A percentile compares a stretch with the other conserved stretches of the same genome.
phyloP scores from a whole-genome alignment of 2,113 vertebrate species.

The Mobula birostris region DNA sequence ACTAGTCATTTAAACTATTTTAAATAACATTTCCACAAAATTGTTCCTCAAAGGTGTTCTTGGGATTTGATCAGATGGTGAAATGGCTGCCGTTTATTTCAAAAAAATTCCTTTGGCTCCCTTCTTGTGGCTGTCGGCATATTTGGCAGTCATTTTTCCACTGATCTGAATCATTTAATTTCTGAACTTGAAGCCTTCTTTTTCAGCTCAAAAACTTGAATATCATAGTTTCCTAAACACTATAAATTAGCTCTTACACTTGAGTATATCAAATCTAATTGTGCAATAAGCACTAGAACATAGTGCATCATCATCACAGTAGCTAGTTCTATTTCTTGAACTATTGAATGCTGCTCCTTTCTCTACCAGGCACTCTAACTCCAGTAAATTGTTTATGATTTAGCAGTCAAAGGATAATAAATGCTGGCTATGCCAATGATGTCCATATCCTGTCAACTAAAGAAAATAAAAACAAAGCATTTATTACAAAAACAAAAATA shows the following conservation, averaged over 20 bases:
- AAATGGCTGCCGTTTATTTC: background rate
- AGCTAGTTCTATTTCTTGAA: no score
- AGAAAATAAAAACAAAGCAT: no score
- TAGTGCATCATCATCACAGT: background rate
- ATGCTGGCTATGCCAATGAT: no score
- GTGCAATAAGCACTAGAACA: background rate
- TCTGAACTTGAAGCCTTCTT: background rate
- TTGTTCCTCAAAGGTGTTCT: background rate
- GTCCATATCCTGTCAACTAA: no score
- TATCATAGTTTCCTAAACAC: background rate
- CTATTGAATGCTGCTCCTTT: background rate
- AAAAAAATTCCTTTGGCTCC: background rate
- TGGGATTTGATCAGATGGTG: background rate
- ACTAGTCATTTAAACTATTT: background rate
- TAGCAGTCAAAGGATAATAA: no score
- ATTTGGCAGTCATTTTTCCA: background rate
- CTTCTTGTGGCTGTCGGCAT: background rate
- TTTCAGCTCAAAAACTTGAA: background rate
- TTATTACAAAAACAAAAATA: background rate
- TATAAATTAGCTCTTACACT: no score
- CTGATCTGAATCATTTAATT: background rate
- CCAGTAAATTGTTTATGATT: background rate
- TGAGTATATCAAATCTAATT: background rate
- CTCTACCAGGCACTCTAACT: background rate
- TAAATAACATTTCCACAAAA: background rate